Base-by-base conservation (phyloP, 2,888 invertebrate species). In the Corythucha ciliata region DNA sequence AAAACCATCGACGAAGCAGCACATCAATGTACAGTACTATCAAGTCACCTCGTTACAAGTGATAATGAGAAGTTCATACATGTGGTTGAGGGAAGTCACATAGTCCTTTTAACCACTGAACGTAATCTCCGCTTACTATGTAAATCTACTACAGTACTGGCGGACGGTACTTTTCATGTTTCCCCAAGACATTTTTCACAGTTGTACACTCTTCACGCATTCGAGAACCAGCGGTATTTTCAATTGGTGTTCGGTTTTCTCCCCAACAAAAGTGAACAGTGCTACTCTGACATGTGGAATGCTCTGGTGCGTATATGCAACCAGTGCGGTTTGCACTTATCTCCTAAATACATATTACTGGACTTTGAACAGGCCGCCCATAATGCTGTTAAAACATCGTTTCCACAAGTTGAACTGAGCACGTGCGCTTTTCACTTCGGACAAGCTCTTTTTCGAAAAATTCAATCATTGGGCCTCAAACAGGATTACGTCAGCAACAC, bases 81-180 rank as follows among this genome's bases (percentile, higher is more conserved):
- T 29, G 29, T 29, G 29, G n/a, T n/a, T n/a, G 29, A 29, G 8
- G 29, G 29, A 10, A n/a, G n/a, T n/a, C 10, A 29, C 8, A 29
- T 29, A 10, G 29, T 29, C 8, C 29, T 29, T 29, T 29, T 29
- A 29, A 29, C 29, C n/a, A n/a, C n/a, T n/a, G n/a, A n/a, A n/a
- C n/a, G n/a, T 12, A 14, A 14, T 12, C 16, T 36, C 10, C 8
- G 16, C 12, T 36, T 8, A 8, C 7, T 36, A 16, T 12, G 36
- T 36, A 14, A 36, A n/a, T 14, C n/a, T 24, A 26, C 22, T 26
- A 24, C 20, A 12, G 16, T 41, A 24, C 26, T 41, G 14, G 41
- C 6, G 5, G 44, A 44, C 44, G 44, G 44, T n/a, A 44, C 44
- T 8, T 24, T 44, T 44, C 29, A 44, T 22, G 44, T 44, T 26